Evolutionary conservation across 2,113 vertebrate species (phyloP), one percentile per base, ranked within the genome.

Genomic region (Eurystomus gularis): DNA sequence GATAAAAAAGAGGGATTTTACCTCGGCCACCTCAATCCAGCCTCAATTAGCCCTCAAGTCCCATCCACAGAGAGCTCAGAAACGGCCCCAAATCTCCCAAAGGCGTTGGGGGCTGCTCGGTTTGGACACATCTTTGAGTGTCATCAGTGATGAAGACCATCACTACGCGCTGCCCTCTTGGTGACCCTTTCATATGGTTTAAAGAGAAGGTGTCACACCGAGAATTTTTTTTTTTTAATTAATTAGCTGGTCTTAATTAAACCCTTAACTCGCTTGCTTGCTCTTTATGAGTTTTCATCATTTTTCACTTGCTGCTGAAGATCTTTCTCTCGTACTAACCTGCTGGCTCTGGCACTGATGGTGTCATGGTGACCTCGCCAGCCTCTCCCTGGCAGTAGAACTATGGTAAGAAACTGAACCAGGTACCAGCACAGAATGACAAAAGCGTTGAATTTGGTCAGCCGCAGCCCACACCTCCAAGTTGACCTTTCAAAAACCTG

Each of bases 291-390:
- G 23, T 77, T 57, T 84, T 72, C 6, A 2, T 60, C 48, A 5
- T 33, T 72, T 57, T 49, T 88, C 61, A 68, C 82, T 75, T 72
- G 86, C 94, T 89, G 92, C 86, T 93, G 25, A 78, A 86, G 82
- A 71, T 73, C 51, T 83, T 58, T 73, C 21, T 84, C 64, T 21
- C 26, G 42, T 92, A 71, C 89, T 92, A 84, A 92, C 93, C 90
- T 68, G 87, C 71, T 92, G 79, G 71, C 72, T 75, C 71, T 81
- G 90, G 62, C 58, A 28, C 26, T 17, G 72, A 52, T 28, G 23
- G 1, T 39, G 70, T 24, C 0, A 0, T 8, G 37, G 60, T 78
- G 79, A 54, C 58, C 57, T 72, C 17, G 1, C 83, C 78, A 62
- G 90, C 42, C 3, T 82, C 94, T 94, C 61, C 62, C 23, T 61